Base-by-base conservation (phyloP, 2,797 vertebrate species). In the Acomys russatus region DNA sequence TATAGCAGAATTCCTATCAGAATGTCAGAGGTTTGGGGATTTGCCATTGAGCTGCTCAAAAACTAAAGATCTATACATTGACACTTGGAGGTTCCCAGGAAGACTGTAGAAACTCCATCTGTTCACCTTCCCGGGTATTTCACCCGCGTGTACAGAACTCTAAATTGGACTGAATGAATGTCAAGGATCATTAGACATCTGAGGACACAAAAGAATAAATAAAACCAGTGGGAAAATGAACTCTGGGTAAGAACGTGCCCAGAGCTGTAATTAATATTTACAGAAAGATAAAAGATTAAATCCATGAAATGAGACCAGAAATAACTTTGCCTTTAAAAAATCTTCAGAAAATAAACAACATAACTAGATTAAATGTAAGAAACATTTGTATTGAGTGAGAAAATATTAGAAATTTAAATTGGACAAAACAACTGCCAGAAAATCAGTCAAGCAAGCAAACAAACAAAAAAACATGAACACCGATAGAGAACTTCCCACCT, bases 151-250 rank as follows among this genome's bases (percentile, higher is more conserved):
- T 22, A 49, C 3, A 15, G 35, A 85, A 35, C 56, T 61, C 56
- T 88, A 88, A 77, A 61, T 88, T 35, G 83, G 66, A 23, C 3
- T 66, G 44, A 92, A 88, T 38, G 44, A 74, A 78, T 92, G 64
- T 94, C 71, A 84, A 56, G 12, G 23, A 94, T 73, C 84, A 73
- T 78, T 88, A 94, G 63, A 78, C 56, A 64, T 89, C 54, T 11
- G 35, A 89, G 78, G 35, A 71, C 90, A 73, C 56, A 49, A 73
- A 94, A 92, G 56, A 64, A 64, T 85, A 94, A 92, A 71, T 73
- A 66, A 91, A 89, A 73, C 44, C 18, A 91, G 14, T 12, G 49
- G 59, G 25, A 73, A 66, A 49, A 84, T 17, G 18, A 80, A 76
- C 74, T 90, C 78, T 22, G 44, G 17, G 51, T 54, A 63, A 74